Evolutionary conservation across 2,113 vertebrate genomes (phyloP).

Genomic region (Chinchilla lanigera): DNA sequence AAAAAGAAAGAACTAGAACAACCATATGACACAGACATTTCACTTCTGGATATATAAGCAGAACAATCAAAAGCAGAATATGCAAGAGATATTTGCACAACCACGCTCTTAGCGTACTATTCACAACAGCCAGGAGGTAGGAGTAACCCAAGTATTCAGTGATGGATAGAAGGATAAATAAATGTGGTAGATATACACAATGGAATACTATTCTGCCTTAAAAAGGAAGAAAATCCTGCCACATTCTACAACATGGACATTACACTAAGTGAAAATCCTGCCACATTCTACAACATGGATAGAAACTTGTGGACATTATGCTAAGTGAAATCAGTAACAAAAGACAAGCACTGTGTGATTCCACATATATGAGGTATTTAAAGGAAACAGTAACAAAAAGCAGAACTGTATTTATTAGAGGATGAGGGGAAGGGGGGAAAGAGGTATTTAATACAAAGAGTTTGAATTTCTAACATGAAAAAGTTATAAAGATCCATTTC

Average conservation of each 20-base stretch:
- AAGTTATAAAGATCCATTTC: not conserved
- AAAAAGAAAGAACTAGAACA: not conserved
- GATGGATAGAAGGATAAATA: not conserved
- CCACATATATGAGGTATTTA: not conserved
- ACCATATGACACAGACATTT: not conserved
- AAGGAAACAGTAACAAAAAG: not conserved
- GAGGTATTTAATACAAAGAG: not conserved
- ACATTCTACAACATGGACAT: not conserved
- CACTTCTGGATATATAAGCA: not conserved
- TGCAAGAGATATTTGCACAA: not conserved
- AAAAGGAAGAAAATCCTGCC: not conserved
- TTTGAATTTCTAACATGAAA: not conserved
- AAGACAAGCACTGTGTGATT: not conserved
- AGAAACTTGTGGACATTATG: too few species aligned
- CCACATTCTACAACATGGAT: not conserved
- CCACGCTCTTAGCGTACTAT: not conserved
- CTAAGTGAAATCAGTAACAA: not conserved
- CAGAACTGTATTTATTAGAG: not conserved
- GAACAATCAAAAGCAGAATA: not conserved
- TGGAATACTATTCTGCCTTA: not conserved
- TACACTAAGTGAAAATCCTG: not conserved
- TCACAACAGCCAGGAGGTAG: not conserved
- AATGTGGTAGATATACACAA: not conserved
- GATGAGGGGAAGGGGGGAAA: not conserved
- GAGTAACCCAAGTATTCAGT: not conserved